Evolutionary conservation across 1,140 invertebrate species (phyloP), one percentile per base, ranked within the genome.

Genomic region (Stratiolaelaps scimitus): DNA sequence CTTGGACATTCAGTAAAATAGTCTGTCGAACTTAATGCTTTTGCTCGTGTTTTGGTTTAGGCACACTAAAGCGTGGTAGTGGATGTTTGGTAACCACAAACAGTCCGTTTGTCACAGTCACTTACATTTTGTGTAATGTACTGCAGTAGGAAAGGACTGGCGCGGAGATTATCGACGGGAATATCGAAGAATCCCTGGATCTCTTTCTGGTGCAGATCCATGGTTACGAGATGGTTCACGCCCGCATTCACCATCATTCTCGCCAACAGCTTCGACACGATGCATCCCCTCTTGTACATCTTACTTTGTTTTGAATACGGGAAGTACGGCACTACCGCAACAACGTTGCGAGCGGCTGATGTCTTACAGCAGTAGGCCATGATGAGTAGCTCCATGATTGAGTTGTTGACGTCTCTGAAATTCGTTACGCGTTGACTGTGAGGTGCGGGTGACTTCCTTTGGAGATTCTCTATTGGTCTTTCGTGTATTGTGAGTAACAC

Each of bases 351-450:
- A 7, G 94, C 92, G 60, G 90, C 95, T 4, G 94, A 97, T 5
- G 95, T 98, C 78, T 96, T 97, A 76, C 94, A 98, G 43, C 94
- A 94, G 79, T 99, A 98, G 10, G 94, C 92, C 85, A 98, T 92
- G 64, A 98, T 97, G 67, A 98, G 78, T 69, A 98, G 78, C 76
- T 99, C 95, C 93, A 98, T 98, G 66, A 99, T 93, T 72, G 95
- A 94, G 75, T 98, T 96, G 76, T 98, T 98, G 7, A 95, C 90
- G 82, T 96, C 90, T 76, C 89, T 92, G 76, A 67, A 78, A 60
- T 1, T 17, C n/a, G n/a, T 60, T 15, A 26, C 34, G 53, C 23
- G 76, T 71, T n/a, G 73, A 75, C 60, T 65, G 47, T n/a, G 44
- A 26, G 64, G 67, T 60, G 15, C 44, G 44, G n/a, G n/a, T 28